Conservation (phyloP, 2,113 vertebrate species). For the Solea solea region DNA sequence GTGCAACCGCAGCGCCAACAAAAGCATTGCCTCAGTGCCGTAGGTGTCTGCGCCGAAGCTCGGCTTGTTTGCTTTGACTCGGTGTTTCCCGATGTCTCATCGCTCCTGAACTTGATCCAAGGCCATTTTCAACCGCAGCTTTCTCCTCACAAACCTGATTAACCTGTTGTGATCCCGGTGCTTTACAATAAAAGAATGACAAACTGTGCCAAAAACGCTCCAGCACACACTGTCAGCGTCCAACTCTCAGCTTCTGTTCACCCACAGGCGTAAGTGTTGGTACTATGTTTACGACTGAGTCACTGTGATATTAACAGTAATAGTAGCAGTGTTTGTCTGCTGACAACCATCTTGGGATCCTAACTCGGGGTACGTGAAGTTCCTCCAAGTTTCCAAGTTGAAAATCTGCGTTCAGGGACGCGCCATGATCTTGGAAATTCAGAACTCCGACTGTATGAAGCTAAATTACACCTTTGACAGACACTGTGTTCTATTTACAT, state of each 20-base stretch:
- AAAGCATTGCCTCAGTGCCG: neutral
- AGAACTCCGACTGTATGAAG: too few species aligned
- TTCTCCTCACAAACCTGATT: conserved; percentile 42
- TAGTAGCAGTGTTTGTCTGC: too few species aligned
- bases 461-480: neutral
- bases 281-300: too few species aligned
- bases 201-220: neutral
- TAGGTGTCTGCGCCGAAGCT: neutral
- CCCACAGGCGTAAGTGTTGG: too few species aligned
- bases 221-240: neutral
- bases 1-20: neutral
- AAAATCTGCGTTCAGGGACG: too few species aligned
- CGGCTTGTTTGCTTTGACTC: conserved; percentile 1
- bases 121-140: conserved; percentile 9
- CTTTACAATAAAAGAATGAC: neutral
- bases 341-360: too few species aligned
- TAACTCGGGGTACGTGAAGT: too few species aligned
- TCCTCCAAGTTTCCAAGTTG: neutral
- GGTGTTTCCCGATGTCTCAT: conserved; percentile 34
- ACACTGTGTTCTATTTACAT: too few species aligned
- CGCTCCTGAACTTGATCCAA: conserved; percentile 41
- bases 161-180: conserved; percentile 37
- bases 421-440: too few species aligned
- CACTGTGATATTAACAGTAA: too few species aligned
- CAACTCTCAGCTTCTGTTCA: neutral